phyloP scores from a whole-genome alignment of 2,888 invertebrate species.

The Lasioglossum oenotherae region DNA sequence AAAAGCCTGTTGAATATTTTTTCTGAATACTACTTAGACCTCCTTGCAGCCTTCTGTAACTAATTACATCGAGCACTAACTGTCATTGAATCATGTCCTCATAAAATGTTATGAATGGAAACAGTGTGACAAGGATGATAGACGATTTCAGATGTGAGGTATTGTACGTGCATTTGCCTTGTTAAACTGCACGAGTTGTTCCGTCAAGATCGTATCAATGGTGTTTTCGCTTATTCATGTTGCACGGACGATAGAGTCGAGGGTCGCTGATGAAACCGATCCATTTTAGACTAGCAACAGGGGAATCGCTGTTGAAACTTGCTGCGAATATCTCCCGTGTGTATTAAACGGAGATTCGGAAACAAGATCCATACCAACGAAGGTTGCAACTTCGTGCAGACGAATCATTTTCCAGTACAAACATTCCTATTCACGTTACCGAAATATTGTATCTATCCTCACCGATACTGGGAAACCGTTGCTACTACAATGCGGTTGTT shows the following conservation, averaged over 20 bases:
- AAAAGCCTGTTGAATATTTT: background rate
- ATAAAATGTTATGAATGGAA: background rate
- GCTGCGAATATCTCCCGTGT: background rate
- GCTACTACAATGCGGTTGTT: background rate
- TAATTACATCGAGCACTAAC: background rate
- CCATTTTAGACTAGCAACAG: conserved; percentile 26
- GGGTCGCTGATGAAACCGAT: conserved; percentile 27
- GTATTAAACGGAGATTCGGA: conserved; percentile 7
- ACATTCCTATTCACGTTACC: background rate
- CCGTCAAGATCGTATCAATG: conserved; percentile 4
- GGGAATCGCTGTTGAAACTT: conserved; percentile 20
- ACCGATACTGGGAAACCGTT: background rate
- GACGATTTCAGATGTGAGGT: background rate
- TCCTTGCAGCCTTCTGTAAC: background rate
- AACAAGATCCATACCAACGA: background rate
- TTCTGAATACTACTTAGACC: background rate
- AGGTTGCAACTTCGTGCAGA: background rate
- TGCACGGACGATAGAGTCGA: background rate
- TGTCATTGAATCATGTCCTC: no score
- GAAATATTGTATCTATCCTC: background rate
- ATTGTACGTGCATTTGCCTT: conserved; percentile 4
- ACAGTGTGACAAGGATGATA: background rate
- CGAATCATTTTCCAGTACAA: background rate
- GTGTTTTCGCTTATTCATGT: conserved; percentile 9
- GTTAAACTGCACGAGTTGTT: conserved; percentile 7